Evolutionary conservation across 2,113 vertebrate species (phyloP), one percentile per base, ranked within the genome.

Genomic region (Hucho hucho): DNA sequence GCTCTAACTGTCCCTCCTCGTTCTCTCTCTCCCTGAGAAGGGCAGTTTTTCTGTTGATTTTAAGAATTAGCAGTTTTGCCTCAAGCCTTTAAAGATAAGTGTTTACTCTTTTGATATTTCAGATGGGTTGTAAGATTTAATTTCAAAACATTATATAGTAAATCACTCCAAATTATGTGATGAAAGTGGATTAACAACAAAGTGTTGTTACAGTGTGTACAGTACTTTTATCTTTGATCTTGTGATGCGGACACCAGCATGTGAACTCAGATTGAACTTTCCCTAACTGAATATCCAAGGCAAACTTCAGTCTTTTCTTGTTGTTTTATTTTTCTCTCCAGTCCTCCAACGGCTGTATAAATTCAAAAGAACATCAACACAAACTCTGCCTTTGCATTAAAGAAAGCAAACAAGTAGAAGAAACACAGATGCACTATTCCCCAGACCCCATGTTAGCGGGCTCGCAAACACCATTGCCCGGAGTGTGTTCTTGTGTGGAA

Each of bases 401-500:
- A 90, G 81, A 87, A 88, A 88, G 83, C 90, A 91, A 91, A 90
- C 83, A 89, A 91, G 80, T 24, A 81, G 82, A 83, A 89, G 80
- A 81, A 88, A 87, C 87, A 80, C 79, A 67, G 74, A 72, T 9
- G 72, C 78, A 70, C 78, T 79, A 77, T 86, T 89, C 92, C 93
- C 92, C 20, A 74, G 85, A 86, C 80, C 74, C 89, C 75, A 82
- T 92, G 90, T 91, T 92, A 92, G 91, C 81, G 83, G 87, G 89
- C 87, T 86, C 85, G 86, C 86, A 89, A 91, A 91, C 89, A 89
- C 88, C 85, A 85, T 71, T 83, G 89, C 90, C 89, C 89, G 84
- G 83, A 91, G 90, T 89, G 87, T 84, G 84, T 90, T 90, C 80
- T 91, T 84, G 86, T 90, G 88, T 90, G 88, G 88, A 92, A 90